These are phyloP conservation scores for Linnaemya vulpina DNA, from an alignment of 2,888 invertebrate genomes.

Conservation along the genomic window DNA sequence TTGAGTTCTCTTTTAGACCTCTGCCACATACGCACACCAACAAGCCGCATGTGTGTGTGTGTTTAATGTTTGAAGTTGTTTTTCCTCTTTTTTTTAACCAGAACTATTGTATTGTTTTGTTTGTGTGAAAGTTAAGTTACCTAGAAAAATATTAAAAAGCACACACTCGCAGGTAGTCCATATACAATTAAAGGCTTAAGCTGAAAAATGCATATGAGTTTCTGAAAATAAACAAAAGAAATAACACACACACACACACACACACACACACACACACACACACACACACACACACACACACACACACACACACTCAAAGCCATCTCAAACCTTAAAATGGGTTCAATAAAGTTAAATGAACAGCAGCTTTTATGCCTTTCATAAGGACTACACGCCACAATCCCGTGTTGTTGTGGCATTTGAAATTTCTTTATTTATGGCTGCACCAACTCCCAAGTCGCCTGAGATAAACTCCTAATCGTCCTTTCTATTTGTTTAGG, in stretches of 20 bases:
- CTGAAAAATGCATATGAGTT: slow-evolving; percentile 13
- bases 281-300: slow-evolving; percentile 15
- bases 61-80: slow-evolving; percentile 38
- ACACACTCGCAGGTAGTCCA: not conserved
- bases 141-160: slow-evolving; percentile 52
- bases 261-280: not conserved
- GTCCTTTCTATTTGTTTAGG: not conserved
- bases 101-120: slow-evolving; percentile 50
- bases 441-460: not conserved
- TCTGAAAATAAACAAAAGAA: slow-evolving; percentile 12
- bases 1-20: slow-evolving; percentile 33
- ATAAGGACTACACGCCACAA: not conserved
- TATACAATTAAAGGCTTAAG: slow-evolving; percentile 48
- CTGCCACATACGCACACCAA: not conserved
- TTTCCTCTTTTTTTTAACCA: slow-evolving; percentile 3
- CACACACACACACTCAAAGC: slow-evolving; percentile 9
- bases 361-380: not conserved
- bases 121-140: slow-evolving; percentile 62
- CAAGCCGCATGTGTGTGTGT: not conserved
- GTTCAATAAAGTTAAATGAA: slow-evolving; percentile 55
- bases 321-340: slow-evolving; percentile 34
- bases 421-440: not conserved
- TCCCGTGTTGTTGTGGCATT: not conserved
- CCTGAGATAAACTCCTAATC: not conserved
- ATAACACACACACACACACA: slow-evolving; percentile 9